These are phyloP conservation scores for Bugulina stolonifera DNA, from an alignment of 2,888 invertebrate species.

Conservation along the genomic window DNA sequence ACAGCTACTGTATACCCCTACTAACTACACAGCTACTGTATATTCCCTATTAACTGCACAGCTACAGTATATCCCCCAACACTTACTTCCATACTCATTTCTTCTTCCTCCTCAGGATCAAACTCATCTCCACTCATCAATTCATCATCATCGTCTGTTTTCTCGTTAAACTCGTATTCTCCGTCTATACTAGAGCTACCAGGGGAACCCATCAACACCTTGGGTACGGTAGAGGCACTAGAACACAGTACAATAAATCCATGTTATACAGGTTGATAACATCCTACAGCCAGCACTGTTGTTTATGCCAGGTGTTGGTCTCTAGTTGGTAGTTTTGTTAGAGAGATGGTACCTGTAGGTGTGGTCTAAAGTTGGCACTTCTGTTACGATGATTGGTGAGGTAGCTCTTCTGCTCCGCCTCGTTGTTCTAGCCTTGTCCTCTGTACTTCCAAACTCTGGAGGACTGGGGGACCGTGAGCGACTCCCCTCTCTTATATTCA, in stretches of 20 bases:
- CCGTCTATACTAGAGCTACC: slow-evolving; percentile 53
- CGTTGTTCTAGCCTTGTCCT: slow-evolving; percentile 27
- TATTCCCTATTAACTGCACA: background rate
- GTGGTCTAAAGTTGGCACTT: slow-evolving; percentile 85
- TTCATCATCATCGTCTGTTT: background rate
- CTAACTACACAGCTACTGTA: background rate
- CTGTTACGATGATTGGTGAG: slow-evolving; percentile 64
- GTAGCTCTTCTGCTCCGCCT: background rate
- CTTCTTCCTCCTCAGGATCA: slow-evolving; percentile 26
- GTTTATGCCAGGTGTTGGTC: too few species aligned
- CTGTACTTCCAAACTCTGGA: slow-evolving; percentile 34
- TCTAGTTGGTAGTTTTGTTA: too few species aligned
- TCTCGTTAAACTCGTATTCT: slow-evolving; percentile 45
- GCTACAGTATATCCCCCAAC: background rate
- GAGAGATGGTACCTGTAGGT: slow-evolving; percentile 68
- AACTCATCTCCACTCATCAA: slow-evolving; percentile 23
- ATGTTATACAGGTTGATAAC: too few species aligned
- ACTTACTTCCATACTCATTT: slow-evolving; percentile 25
- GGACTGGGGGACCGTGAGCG: slow-evolving; percentile 33
- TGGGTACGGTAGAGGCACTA: slow-evolving; percentile 2
- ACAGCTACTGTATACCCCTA: background rate
- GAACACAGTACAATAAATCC: too few species aligned
- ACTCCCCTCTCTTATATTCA: background rate
- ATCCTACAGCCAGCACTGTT: too few species aligned
- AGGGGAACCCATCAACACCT: slow-evolving; percentile 28